Base-by-base conservation (phyloP, 1,140 invertebrate species). In the Euwallacea fornicatus region DNA sequence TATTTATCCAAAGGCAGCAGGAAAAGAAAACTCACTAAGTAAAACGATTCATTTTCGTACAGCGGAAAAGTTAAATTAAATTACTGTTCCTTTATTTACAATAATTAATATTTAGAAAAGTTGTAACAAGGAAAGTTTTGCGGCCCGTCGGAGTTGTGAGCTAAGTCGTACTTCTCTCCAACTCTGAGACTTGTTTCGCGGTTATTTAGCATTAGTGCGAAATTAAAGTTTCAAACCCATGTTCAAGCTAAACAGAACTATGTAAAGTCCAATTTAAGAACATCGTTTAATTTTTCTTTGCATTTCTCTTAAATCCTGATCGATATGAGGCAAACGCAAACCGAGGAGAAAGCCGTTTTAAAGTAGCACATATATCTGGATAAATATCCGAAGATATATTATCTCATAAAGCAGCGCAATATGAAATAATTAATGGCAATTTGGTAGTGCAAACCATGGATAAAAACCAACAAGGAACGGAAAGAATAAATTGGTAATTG, bases 401-500 rank as follows among this genome's bases (percentile, higher is more conserved):
- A 13, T 50, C 9, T 50, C n/a, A 58, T 58, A 58, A 58, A 58
- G 13, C n/a, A 58, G 13, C 55, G 8, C 55, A 61, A 61, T 43
- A 42, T 7, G 15, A 54, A 65, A 46, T 54, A 53, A 65, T 53
- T 53, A 65, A 33, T 16, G 46, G 46, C 16, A 66, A 66, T 56
- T 66, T 66, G 56, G 10, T 64, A 53, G 43, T 15, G 62, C 59
- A 42, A 43, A 42, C 59, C 8, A 13, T 50, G 61, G 41, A 65
- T 65, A 65, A 66, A 66, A 66, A 66, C 43, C 33, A 66, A 55
- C 50, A 66, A 4, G 6, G 6, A 55, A 42, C 33, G 42, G 44
- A 61, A 66, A n/a, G 21, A 66, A 56, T 66, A 66, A 63, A 66
- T 66, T 66, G 21, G 41, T 66, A 53, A 64, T 56, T 66, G 15